phyloP scores from a whole-genome alignment of 2,113 vertebrate species.

The Grallaria varia region DNA sequence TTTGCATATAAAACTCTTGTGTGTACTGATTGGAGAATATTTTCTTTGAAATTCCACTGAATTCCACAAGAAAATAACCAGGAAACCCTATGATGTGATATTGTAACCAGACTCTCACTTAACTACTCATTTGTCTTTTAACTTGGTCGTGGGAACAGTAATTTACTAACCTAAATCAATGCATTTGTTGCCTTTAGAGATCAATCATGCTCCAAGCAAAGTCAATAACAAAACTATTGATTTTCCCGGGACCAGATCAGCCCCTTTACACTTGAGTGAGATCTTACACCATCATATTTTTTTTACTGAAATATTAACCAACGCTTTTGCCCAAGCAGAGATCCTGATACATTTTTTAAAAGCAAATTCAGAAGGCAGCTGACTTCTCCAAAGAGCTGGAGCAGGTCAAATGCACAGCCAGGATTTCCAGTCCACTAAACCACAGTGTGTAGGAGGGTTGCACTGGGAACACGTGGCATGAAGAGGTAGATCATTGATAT shows the following conservation, averaged over 20 bases:
- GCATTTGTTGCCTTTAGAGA: slow-evolving; percentile 32
- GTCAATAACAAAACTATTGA: slow-evolving; percentile 14
- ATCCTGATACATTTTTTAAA: background rate
- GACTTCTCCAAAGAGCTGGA: background rate
- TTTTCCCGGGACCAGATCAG: background rate
- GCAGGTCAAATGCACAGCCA: background rate
- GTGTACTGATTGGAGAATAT: background rate
- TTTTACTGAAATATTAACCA: background rate
- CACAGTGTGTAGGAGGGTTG: background rate
- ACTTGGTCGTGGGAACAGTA: slow-evolving; percentile 63
- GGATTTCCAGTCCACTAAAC: background rate
- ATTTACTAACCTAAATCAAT: slow-evolving; percentile 68
- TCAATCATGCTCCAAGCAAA: background rate
- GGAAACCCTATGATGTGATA: slow-evolving; percentile 36
- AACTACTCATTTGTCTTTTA: slow-evolving; percentile 65
- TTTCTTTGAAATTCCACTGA: background rate
- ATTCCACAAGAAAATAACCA: slow-evolving; percentile 58
- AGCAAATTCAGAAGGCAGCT: background rate
- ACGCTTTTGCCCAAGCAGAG: background rate
- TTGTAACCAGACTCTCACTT: slow-evolving; percentile 60
- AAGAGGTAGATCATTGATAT: background rate
- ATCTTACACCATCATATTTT: background rate
- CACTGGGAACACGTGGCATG: background rate
- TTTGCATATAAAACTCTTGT: background rate
- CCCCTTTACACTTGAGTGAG: background rate